A percentile compares a stretch with the other conserved stretches of the same genome.
Conservation (phyloP, 2,113 vertebrate genomes). For the Phodopus roborovskii region DNA sequence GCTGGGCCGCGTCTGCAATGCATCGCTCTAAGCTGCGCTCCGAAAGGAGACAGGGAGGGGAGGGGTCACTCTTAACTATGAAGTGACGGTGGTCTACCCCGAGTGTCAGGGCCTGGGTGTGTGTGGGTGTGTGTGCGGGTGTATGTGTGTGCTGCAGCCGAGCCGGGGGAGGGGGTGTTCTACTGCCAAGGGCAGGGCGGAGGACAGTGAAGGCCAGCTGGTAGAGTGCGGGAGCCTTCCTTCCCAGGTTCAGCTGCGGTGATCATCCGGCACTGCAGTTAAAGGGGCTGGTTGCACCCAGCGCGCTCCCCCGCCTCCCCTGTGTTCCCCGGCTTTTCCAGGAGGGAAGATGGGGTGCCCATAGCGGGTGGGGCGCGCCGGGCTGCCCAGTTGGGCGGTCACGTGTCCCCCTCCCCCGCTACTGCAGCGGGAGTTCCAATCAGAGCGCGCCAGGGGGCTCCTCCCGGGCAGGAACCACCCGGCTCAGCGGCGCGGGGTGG, state of each 20-base stretch:
- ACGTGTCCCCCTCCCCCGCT: conserved; percentile 78
- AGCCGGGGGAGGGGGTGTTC: conserved; percentile 50
- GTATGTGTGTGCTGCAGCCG: background rate
- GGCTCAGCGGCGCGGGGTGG: conserved; percentile 82
- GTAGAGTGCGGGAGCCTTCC: background rate
- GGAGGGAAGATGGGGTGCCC: conserved; percentile 73
- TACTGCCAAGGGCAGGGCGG: conserved; percentile 56
- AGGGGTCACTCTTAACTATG: background rate
- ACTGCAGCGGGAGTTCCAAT: conserved; percentile 79
- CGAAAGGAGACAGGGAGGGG: background rate
- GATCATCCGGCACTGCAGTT: conserved; percentile 23
- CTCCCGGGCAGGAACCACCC: conserved; percentile 78
- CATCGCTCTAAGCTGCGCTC: background rate
- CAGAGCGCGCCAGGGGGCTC: conserved; percentile 78
- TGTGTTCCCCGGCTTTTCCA: conserved; percentile 79
- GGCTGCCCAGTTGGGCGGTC: conserved; percentile 62
- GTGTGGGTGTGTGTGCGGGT: background rate
- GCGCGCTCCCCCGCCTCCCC: conserved; percentile 46
- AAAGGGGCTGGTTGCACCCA: conserved; percentile 31
- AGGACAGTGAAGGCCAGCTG: background rate
- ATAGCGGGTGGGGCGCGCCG: conserved; percentile 59
- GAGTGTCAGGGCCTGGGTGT: background rate
- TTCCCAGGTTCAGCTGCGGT: background rate
- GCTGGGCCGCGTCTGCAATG: conserved; percentile 31
- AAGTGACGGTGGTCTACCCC: background rate